Conservation (phyloP, 1,140 invertebrate genomes). For the Drosophila lini region DNA sequence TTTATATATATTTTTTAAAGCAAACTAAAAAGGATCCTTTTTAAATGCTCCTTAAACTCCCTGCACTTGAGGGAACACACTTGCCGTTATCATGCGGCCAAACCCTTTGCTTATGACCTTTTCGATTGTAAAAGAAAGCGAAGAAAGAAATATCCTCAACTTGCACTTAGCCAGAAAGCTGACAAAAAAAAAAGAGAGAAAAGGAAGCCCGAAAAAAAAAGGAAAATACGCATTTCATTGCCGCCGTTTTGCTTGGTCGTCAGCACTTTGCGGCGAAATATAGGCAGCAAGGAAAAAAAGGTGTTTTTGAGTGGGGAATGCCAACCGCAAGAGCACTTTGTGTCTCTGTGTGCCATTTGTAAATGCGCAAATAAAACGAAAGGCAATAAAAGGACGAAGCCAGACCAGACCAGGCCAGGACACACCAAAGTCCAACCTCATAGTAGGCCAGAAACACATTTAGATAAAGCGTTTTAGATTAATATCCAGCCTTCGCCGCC, state of each 20-base stretch:
- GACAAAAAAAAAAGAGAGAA: conserved; percentile 32
- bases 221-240: conserved; percentile 57
- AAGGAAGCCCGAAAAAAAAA: conserved; percentile 1
- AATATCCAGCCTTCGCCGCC: conserved; percentile 46
- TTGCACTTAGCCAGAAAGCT: conserved; percentile 68
- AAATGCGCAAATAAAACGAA: conserved; percentile 80
- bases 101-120: conserved; percentile 39
- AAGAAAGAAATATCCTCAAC: conserved; percentile 44
- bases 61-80: conserved; percentile 27
- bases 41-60: conserved; percentile 20
- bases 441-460: conserved; percentile 61
- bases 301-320: conserved; percentile 50
- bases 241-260: conserved; percentile 38
- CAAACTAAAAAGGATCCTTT: conserved; percentile 6
- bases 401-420: conserved; percentile 3
- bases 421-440: conserved; percentile 3
- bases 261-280: conserved; percentile 43
- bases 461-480: conserved; percentile 82
- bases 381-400: conserved; percentile 64
- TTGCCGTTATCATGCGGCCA: neutral
- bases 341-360: conserved; percentile 68
- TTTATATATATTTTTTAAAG: neutral
- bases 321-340: conserved; percentile 58
- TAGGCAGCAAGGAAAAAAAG: conserved; percentile 54
- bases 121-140: conserved; percentile 20